These are phyloP conservation scores for Pachliopta kotzebuea DNA, from an alignment of 2,888 invertebrate genomes.

Conservation along the genomic window DNA sequence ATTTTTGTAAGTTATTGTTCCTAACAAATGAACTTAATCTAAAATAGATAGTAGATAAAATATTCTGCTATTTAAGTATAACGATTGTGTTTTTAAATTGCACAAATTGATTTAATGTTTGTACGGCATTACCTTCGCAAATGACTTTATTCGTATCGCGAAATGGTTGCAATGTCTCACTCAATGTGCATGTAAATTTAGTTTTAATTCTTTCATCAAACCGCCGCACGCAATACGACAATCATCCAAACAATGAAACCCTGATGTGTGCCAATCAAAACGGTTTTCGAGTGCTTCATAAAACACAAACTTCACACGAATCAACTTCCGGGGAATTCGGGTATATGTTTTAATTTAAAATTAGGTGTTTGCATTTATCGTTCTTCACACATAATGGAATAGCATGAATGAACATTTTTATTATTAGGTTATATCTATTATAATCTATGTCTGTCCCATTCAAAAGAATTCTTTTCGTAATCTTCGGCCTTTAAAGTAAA, in stretches of 20 bases:
- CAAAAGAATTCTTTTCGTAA: too few species aligned
- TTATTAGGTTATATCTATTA: too few species aligned
- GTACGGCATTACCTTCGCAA: constrained; percentile 1
- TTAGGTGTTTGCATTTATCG: too few species aligned
- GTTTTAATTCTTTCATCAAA: constrained; percentile 66
- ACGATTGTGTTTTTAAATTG: not conserved
- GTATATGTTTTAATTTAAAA: too few species aligned
- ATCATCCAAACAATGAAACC: constrained; percentile 46
- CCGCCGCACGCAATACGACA: constrained; percentile 67
- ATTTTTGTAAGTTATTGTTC: too few species aligned
- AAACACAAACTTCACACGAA: constrained; percentile 45
- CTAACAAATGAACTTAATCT: too few species aligned
- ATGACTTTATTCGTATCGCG: constrained; percentile 26
- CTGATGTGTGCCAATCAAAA: constrained; percentile 65
- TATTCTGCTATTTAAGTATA: too few species aligned
- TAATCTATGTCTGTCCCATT: too few species aligned
- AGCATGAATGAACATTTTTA: too few species aligned
- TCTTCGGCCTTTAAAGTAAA: too few species aligned
- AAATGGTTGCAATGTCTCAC: constrained; percentile 27
- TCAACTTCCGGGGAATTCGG: constrained; percentile 1
- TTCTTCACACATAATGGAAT: too few species aligned
- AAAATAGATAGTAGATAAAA: too few species aligned
- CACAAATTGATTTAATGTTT: constrained; percentile 8
- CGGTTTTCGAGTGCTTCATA: constrained; percentile 64
- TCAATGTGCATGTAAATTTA: constrained; percentile 45